phyloP scores from a whole-genome alignment of 2,113 vertebrate species.

The Microcebus lehilahytsara region DNA sequence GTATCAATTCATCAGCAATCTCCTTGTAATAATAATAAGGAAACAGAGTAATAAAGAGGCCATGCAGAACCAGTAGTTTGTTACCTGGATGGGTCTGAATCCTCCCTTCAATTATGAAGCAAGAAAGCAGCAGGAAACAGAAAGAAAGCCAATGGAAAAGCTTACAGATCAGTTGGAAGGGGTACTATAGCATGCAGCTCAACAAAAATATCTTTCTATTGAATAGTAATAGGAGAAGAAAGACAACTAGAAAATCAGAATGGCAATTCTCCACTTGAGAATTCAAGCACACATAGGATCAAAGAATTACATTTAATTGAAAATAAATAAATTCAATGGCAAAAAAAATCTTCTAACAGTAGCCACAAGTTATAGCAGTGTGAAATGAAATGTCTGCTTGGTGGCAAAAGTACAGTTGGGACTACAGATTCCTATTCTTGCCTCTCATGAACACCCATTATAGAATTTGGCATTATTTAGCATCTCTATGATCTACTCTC shows the following conservation, averaged over 20 bases:
- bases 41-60: conserved; percentile 76
- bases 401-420: neutral
- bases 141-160: conserved; percentile 96
- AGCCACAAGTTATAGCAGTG: conserved; percentile 2
- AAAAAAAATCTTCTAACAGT: conserved; percentile 24
- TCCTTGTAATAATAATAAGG: conserved; percentile 7
- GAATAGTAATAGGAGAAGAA: conserved; percentile 44
- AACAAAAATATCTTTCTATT: conserved; percentile 69
- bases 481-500: neutral
- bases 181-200: conserved; percentile 81
- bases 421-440: neutral
- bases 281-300: conserved; percentile 33
- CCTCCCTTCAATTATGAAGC: conserved; percentile 98
- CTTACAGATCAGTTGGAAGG: conserved; percentile 87
- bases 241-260: conserved; percentile 58
- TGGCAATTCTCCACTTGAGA: conserved; percentile 43
- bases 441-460: neutral
- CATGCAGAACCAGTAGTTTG: conserved; percentile 86
- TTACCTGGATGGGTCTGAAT: conserved; percentile 98
- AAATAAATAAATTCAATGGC: conserved; percentile 33
- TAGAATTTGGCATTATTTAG: neutral
- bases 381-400: neutral
- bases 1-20: conserved; percentile 43
- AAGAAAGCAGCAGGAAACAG: conserved; percentile 94
- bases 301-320: conserved; percentile 43